Conservation (phyloP, 2,888 invertebrate species). For the Meta bourneti region DNA sequence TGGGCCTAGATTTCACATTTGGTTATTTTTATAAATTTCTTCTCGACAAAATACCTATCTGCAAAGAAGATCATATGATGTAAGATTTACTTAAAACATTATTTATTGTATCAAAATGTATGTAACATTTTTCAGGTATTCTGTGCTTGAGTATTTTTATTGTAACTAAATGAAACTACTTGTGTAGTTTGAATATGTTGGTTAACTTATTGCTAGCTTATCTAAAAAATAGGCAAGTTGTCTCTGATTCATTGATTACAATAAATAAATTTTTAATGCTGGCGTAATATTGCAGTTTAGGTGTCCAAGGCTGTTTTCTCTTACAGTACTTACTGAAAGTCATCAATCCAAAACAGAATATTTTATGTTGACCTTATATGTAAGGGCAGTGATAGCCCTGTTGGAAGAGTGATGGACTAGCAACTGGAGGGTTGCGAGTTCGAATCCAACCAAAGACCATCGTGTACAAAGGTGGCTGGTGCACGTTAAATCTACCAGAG, state of each 20-base stretch:
- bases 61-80: conserved; percentile 80
- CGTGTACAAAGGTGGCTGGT: too few species aligned
- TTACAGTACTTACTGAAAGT: not conserved
- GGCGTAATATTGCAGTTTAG: not conserved
- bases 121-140: not conserved
- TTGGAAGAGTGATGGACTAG: too few species aligned
- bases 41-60: conserved; percentile 80
- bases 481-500: too few species aligned
- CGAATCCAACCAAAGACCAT: too few species aligned
- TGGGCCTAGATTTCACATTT: conserved; percentile 92
- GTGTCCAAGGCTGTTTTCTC: not conserved
- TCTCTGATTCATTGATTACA: not conserved
- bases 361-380: not conserved
- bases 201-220: too few species aligned
- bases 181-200: not conserved
- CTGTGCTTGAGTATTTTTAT: not conserved
- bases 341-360: not conserved
- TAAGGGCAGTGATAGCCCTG: too few species aligned
- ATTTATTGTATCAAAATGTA: not conserved
- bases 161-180: not conserved
- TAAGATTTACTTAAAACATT: conserved; percentile 75
- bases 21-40: conserved; percentile 91
- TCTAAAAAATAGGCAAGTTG: too few species aligned
- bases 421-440: too few species aligned
- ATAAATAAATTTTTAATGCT: not conserved